phyloP scores from a whole-genome alignment of 2,888 invertebrate species.

The Epistrophella euchroma region DNA sequence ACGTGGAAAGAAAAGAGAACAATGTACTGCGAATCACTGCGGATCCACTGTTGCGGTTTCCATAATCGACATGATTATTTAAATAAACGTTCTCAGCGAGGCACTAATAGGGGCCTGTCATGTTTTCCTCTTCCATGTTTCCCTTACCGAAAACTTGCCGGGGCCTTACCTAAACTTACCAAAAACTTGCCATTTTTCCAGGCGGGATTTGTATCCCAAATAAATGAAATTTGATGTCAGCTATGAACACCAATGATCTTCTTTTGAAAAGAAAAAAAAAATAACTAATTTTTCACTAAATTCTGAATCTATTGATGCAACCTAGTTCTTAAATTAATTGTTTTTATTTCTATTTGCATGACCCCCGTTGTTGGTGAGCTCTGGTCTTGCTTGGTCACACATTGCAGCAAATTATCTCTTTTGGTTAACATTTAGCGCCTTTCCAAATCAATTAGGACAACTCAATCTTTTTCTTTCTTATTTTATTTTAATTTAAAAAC shows the following conservation, averaged over 20 bases:
- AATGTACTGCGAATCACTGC: too few relatives aligned
- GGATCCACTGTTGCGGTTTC: too few relatives aligned
- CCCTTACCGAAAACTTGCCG: too few relatives aligned
- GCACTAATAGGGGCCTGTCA: too few relatives aligned
- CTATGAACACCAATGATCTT: background rate
- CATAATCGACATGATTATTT: too few relatives aligned
- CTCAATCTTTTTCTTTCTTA: conserved; percentile 56
- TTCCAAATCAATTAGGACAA: conserved; percentile 65
- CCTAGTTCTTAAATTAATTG: background rate
- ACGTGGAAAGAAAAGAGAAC: too few relatives aligned
- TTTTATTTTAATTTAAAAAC: conserved; percentile 1
- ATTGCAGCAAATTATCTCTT: conserved; percentile 39
- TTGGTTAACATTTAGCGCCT: conserved; percentile 64
- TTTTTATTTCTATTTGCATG: conserved; percentile 31
- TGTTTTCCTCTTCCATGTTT: too few relatives aligned
- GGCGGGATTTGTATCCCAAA: too few relatives aligned
- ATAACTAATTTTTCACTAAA: background rate
- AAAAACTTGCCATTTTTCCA: too few relatives aligned
- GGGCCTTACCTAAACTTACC: too few relatives aligned
- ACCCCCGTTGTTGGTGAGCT: conserved; percentile 34
- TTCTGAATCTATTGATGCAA: background rate
- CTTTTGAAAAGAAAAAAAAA: background rate
- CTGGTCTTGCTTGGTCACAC: conserved; percentile 9
- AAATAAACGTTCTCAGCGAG: too few relatives aligned
- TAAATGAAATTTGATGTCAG: background rate